Evolutionary conservation across 2,797 vertebrate species (phyloP), one percentile per base, ranked within the genome.

Genomic region (Myripristis jacobus): DNA sequence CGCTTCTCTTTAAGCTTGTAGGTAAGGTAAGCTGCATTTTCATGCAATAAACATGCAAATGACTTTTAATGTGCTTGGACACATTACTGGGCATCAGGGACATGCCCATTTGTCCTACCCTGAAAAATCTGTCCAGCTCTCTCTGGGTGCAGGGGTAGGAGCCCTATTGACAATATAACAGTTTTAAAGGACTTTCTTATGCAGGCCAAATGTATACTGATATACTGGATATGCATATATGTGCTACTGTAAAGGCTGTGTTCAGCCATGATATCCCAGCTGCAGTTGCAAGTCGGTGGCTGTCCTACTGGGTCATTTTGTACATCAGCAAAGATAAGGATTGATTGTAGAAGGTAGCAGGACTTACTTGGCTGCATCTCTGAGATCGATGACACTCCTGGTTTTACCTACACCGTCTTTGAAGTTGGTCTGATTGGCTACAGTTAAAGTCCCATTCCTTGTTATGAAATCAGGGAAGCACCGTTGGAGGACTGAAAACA

Each of bases 391-490:
- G 52, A 96, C 94, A 60, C 93, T 97, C 83, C 95, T 94, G 57
- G 75, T 92, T 58, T 92, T 93, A 50, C 96, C 96, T 52, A 70
- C 84, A 46, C 95, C 96, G 19, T 98, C 97, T 91, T 92, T 94
- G 85, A 98, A 98, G 0, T 88, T 85, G 9, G 95, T 96, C 89
- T 93, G 93, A 87, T 95, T 96, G 85, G 94, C 95, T 76, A 97
- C 90, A 0, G 95, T 96, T 75, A 97, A 88, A 57, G 94, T 93
- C 60, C 96, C 96, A 51, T 96, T 96, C 90, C 90, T 94, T 9
- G 93, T 95, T 75, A 93, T 94, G 86, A 99, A 97, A 92, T 96
- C 96, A 13, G 97, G 98, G 90, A 99, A 96, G 92, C 97, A 99
- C 87, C 98, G 95, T 88, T 96, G 96, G 61, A 99, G 93, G 89